Conservation (phyloP, 2,888 invertebrate genomes). For the Pediacus dermestoides region DNA sequence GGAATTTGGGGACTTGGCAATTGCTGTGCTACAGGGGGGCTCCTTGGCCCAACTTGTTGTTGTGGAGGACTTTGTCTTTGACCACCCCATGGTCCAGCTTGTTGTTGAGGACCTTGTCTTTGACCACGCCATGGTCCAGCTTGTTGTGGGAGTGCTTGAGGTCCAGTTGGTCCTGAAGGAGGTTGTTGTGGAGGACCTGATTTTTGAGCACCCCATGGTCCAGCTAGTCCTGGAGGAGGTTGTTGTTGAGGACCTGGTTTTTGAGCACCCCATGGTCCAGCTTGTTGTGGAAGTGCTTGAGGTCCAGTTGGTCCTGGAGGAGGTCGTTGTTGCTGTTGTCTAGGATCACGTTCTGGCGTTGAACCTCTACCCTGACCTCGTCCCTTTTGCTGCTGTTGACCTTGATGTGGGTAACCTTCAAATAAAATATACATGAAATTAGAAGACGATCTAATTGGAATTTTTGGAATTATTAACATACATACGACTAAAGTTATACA, state of each 20-base stretch:
- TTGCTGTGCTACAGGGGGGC: neutral
- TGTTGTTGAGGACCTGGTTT: slow-evolving; percentile 7
- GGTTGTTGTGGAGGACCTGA: slow-evolving; percentile 3
- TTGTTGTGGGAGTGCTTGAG: slow-evolving; percentile 5
- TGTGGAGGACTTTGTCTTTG: slow-evolving; percentile 9
- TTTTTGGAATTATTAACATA: no score
- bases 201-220: neutral
- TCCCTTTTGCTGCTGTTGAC: slow-evolving; percentile 16
- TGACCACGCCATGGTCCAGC: slow-evolving; percentile 4
- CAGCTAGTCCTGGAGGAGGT: neutral
- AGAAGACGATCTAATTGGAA: no score
- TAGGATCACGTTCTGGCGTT: no score
- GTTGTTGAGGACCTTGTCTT: slow-evolving; percentile 9
- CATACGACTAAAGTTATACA: no score
- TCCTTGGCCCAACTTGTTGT: slow-evolving; percentile 6
- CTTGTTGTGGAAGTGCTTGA: slow-evolving; percentile 4
- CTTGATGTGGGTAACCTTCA: slow-evolving; percentile 9
- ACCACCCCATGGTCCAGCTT: neutral
- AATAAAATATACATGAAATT: no score
- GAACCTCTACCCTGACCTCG: neutral
- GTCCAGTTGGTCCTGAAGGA: neutral
- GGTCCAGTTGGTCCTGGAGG: neutral
- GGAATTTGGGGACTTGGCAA: neutral
- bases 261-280: slow-evolving; percentile 4
- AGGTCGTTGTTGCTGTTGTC: slow-evolving; percentile 4